Base-by-base conservation (phyloP, 2,113 vertebrate species). In the Pithys albifrons region DNA sequence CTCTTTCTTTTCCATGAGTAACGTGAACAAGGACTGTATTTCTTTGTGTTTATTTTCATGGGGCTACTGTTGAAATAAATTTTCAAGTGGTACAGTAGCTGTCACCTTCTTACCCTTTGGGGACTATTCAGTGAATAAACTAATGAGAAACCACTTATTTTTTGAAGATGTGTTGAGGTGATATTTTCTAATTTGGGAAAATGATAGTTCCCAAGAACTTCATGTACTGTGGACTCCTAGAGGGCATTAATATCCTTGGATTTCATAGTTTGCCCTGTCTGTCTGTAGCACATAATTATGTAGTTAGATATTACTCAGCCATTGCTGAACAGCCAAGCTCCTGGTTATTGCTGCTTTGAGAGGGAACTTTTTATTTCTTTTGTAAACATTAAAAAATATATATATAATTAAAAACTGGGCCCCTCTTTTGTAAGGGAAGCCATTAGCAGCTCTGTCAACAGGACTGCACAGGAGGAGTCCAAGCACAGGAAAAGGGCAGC, bases 381-480 rank as follows among this genome's bases (percentile, higher is more conserved):
- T 57, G 33, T 72, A 94, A 86, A 85, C 62, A 70, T 55, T 74
- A 16, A 35, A 48, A 61, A 62, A 48, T n/a, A 39, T 46, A 52
- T 35, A 7, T 46, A 33, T 27, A 45, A 65, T 54, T 49, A 23
- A 48, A 65, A 81, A 35, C 7, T 55, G 93, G 76, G 23, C 55
- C 35, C 25, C 74, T 93, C 79, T 97, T 81, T 96, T 96, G 46
- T 71, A 67, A 69, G 95, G 97, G 97, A 97, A 97, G 86, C 95
- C 75, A 92, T 97, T 96, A 97, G 88, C 93, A 87, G 84, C 91
- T 97, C 96, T 96, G 96, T 97, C 95, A 96, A 48, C 88, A 82
- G 95, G 76, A 72, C 86, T 96, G 93, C 96, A 80, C 96, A 92
- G 93, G 92, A 96, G 96, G 91, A 97, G 95, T 94, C 95, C 91